phyloP scores from a whole-genome alignment of 2,888 invertebrate species.

The Acanthosoma haemorrhoidale region DNA sequence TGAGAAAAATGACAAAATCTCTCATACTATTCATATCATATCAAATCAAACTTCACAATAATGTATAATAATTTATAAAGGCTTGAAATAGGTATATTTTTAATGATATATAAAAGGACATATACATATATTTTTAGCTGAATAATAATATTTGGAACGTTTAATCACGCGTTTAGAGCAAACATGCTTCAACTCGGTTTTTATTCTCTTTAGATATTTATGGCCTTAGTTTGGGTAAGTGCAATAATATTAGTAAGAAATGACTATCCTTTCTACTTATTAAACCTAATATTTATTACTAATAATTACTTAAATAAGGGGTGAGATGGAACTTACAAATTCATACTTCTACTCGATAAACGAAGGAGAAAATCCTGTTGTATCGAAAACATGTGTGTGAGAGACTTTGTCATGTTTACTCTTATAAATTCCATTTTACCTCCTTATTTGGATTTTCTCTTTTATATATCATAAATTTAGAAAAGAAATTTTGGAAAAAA shows the following conservation, averaged over 20 bases:
- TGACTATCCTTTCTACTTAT: neutral
- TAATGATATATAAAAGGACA: neutral
- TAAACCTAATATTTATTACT: neutral
- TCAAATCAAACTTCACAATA: neutral
- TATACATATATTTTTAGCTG: neutral
- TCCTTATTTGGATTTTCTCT: constrained; percentile 6
- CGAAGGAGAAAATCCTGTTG: neutral
- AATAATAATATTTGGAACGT: too few species aligned
- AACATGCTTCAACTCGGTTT: neutral
- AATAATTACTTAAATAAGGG: neutral
- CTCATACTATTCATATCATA: neutral
- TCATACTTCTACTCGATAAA: too few species aligned
- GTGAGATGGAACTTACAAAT: neutral
- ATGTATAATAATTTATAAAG: neutral
- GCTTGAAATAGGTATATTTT: neutral
- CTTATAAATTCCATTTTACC: constrained; percentile 2
- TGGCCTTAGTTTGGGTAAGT: constrained; percentile 5
- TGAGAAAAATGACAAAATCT: neutral
- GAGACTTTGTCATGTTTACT: constrained; percentile 7
- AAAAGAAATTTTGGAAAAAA: neutral
- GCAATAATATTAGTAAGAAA: neutral
- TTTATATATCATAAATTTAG: neutral
- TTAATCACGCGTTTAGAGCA: too few species aligned
- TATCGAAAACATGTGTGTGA: neutral
- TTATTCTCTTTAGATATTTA: neutral